Base-by-base conservation (phyloP, 2,888 invertebrate genomes). In the Sinhomidia bicolor region DNA sequence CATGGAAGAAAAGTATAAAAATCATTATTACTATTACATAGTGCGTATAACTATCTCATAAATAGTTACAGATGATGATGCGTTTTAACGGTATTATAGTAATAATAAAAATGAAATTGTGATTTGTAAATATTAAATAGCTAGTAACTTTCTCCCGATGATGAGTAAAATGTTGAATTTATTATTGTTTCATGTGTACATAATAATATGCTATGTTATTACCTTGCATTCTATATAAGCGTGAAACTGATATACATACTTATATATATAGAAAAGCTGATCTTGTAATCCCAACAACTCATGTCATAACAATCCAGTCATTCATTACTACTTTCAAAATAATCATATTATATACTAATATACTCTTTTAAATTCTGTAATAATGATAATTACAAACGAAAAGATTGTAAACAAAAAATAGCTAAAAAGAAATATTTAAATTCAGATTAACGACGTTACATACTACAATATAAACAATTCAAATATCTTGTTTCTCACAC, bases 271-370 rank as follows among this genome's bases (percentile, higher is more conserved):
- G 1, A 65, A 14, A 32, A 36, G 32, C 3, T 71, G 41, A 71
- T 36, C 36, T 71, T 71, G 41, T 71, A 12, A 10, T 51, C 14
- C 4, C 5, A 14, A n/a, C n/a, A 71, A 36, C 41, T 71, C 62
- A 29, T 62, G 62, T 62, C 41, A 71, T 71, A 41, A 41, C 41
- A 71, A 71, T 41, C 71, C 71, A 71, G 71, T 71, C 71, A 41
- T 71, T 41, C 71, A 26, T 41, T 41, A n/a, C 36, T 41, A 71
- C 41, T 71, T 71, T 36, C 71, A 71, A 20, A 60, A 54, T 54
- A 54, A 6, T 32, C 17, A 54, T 54, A 54, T n/a, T 32, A 20
- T 29, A 23, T 17, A 71, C 36, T 7, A 36, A 5, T 36, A 5
- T 36, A 36, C 36, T 20, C 7, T 9, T 29, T 29, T 29, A 29